Conservation (phyloP, 2,797 vertebrate species). For the Falco rusticolus region DNA sequence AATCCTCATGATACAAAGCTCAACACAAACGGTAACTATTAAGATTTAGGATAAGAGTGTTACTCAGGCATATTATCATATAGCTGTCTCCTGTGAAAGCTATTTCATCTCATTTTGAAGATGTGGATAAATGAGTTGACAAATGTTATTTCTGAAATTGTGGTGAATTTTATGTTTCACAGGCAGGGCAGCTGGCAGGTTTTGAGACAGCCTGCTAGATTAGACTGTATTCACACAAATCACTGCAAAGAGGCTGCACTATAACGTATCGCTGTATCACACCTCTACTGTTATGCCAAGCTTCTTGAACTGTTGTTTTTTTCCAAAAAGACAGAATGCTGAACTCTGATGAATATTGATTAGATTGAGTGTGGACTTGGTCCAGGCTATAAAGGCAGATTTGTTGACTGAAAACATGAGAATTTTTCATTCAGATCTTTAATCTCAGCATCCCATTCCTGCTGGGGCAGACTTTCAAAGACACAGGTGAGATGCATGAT, state of each 20-base stretch:
- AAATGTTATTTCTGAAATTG: slow-evolving; percentile 48
- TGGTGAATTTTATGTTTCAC: slow-evolving; percentile 23
- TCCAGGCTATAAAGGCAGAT: neutral
- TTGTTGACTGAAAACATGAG: neutral
- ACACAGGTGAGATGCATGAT: neutral
- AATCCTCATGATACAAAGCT: slow-evolving; percentile 8
- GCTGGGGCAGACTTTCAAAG: neutral
- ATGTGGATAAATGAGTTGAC: slow-evolving; percentile 31
- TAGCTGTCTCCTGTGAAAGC: slow-evolving; percentile 24
- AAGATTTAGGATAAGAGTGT: slow-evolving; percentile 24
- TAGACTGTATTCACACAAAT: slow-evolving; percentile 24
- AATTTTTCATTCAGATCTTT: neutral
- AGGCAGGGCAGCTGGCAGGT: slow-evolving; percentile 4
- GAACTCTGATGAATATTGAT: neutral
- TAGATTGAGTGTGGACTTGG: neutral
- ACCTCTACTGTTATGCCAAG: neutral
- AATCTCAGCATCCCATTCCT: neutral
- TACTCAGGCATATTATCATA: slow-evolving; percentile 26
- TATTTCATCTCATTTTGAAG: slow-evolving; percentile 23
- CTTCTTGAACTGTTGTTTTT: neutral
- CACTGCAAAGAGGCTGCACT: neutral
- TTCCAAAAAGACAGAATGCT: neutral
- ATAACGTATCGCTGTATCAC: neutral
- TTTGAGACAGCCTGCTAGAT: slow-evolving; percentile 7
- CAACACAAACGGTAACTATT: slow-evolving; percentile 7